Evolutionary conservation across 2,113 vertebrate genomes (phyloP), one percentile per base, ranked within the genome.

Genomic region (Ceratotherium simum): DNA sequence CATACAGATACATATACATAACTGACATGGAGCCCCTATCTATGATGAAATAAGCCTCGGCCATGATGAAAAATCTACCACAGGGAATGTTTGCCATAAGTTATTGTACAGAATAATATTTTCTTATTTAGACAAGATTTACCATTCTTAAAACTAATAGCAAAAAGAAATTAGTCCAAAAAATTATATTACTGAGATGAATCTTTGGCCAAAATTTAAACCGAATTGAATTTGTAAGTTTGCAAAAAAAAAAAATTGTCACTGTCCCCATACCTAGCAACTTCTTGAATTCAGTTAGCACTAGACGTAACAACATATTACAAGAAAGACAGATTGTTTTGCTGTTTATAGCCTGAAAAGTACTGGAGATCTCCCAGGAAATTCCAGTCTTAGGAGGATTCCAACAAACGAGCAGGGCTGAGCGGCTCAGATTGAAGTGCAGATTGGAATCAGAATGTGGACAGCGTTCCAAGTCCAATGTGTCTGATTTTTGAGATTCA

Each of bases 351-450:
- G 90, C 25, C 87, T 36, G 12, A 31, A 85, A 95, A 97, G 62
- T 86, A 84, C 84, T 97, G 85, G 95, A 97, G 96, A 97, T 95
- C 83, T 98, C 97, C 96, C 95, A 98, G 93, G 95, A 97, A 96
- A 98, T 98, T 98, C 97, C 93, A 94, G 86, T 96, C 96, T 96
- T 97, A 79, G 95, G 96, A 98, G 65, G 84, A 97, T 97, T 98
- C 98, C 97, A 98, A 62, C 51, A 91, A 95, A 97, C 97, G 98
- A 96, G 73, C 94, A 93, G 93, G 96, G 14, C 16, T 78, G 96
- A 98, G 84, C 84, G 25, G 86, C 95, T 98, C 97, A 97, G 86
- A 60, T 88, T 96, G 95, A 95, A 91, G 93, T 87, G 83, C 90
- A 97, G 65, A 95, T 97, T 94, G 42, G 48, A 96, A 90, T 98